Evolutionary conservation across 2,888 invertebrate genomes (phyloP).

Genomic region (Eugnorisma glareosa): DNA sequence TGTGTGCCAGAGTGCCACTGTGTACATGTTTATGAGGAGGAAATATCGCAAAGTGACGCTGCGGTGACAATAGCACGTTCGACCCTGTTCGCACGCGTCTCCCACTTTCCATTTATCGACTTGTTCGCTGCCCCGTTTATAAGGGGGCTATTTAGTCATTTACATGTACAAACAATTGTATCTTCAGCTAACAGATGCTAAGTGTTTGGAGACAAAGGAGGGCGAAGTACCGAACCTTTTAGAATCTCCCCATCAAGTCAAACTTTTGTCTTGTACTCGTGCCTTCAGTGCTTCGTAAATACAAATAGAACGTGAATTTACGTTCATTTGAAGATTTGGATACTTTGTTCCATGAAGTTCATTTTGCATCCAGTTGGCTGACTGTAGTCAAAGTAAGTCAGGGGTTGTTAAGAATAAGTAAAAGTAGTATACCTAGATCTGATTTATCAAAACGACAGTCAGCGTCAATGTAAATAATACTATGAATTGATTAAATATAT

Average conservation of each 20-base stretch:
- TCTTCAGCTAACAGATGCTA: conserved; percentile 54
- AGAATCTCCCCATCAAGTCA: conserved; percentile 40
- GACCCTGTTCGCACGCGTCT: conserved; percentile 88
- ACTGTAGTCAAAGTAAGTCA: background rate
- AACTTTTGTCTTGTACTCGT: conserved; percentile 41
- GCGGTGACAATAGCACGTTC: conserved; percentile 84
- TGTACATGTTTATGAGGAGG: conserved; percentile 71
- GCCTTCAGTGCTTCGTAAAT: conserved; percentile 31
- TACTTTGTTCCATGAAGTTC: background rate
- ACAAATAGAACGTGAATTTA: conserved; percentile 30
- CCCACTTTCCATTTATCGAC: conserved; percentile 86
- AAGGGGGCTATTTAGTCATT: conserved; percentile 78
- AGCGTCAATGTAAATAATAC: background rate
- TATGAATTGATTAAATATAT: conserved; percentile 3
- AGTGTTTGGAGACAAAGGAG: conserved; percentile 51
- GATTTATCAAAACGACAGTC: background rate
- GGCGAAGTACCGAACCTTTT: conserved; percentile 53
- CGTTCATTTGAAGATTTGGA: conserved; percentile 10
- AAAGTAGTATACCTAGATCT: background rate
- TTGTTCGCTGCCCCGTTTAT: conserved; percentile 80
- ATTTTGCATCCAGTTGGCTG: conserved; percentile 3
- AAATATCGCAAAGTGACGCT: conserved; percentile 81
- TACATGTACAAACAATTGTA: conserved; percentile 69
- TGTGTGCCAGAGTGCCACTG: conserved; percentile 49
- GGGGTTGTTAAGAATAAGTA: background rate